Percentiles rank a stretch among this genome's conserved stretches.
phyloP scores from a whole-genome alignment of 2,888 invertebrate genomes.

The Mesorhabditis sp. region DNA sequence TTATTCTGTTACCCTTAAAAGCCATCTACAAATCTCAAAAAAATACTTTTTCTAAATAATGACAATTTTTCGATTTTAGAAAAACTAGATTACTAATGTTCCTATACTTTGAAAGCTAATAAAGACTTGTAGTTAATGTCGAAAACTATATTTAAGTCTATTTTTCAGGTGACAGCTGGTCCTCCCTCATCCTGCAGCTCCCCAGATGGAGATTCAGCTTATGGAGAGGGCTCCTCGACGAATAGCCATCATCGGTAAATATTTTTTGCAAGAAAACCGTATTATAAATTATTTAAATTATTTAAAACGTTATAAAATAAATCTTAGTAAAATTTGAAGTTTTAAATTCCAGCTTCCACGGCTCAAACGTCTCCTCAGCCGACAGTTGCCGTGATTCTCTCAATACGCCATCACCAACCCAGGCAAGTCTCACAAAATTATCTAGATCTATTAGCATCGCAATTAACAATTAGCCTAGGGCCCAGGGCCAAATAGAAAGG shows the following conservation, averaged over 20 bases:
- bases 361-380: constrained; percentile 47
- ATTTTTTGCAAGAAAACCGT: constrained; percentile 15
- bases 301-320: constrained; percentile 70
- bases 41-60: too few relatives aligned
- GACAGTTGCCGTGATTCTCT: constrained; percentile 51
- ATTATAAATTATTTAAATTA: constrained; percentile 55
- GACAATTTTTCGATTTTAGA: too few relatives aligned
- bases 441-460: too few relatives aligned
- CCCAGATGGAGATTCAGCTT: constrained; percentile 95
- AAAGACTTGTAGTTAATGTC: too few relatives aligned
- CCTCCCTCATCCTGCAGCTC: constrained; percentile 68
- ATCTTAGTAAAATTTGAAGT: constrained; percentile 1
- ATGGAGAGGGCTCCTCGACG: constrained; percentile 92
- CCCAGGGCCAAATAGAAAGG: not conserved
- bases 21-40: too few relatives aligned
- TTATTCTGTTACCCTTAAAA: too few relatives aligned
- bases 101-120: too few relatives aligned
- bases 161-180: constrained; percentile 6
- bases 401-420: constrained; percentile 54
- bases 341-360: constrained; percentile 26
- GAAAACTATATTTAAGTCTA: not conserved
- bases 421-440: constrained; percentile 27
- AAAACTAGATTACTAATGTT: too few relatives aligned
- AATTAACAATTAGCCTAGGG: not conserved
- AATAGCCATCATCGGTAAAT: constrained; percentile 33